Conservation (phyloP, 35 echinoderm and acorn worm species). For the Eucidaris tribuloides region DNA sequence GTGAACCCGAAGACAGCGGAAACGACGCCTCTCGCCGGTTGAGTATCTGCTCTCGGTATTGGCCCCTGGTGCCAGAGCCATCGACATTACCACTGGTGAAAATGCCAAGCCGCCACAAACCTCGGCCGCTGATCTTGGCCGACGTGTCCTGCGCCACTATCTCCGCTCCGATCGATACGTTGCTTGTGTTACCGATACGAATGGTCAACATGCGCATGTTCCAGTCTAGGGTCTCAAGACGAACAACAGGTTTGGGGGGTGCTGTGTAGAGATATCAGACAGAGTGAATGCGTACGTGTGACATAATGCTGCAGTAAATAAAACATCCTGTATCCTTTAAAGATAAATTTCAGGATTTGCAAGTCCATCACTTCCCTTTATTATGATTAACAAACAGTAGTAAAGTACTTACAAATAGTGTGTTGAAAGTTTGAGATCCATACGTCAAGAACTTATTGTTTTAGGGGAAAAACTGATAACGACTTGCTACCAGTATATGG, state of each 20-base stretch:
- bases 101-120: constrained; percentile 55
- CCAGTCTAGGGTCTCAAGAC: constrained; percentile 45
- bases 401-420: too few relatives aligned
- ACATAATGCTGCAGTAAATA: not conserved
- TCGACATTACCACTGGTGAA: constrained; percentile 32
- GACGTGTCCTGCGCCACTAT: constrained; percentile 26
- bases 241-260: constrained; percentile 20
- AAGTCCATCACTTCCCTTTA: too few relatives aligned
- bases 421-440: too few relatives aligned
- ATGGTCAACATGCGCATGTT: not conserved
- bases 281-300: not conserved
- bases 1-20: too few relatives aligned
- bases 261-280: not conserved
- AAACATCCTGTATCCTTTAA: not conserved
- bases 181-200: constrained; percentile 29
- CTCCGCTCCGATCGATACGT: constrained; percentile 28
- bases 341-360: too few relatives aligned
- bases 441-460: too few relatives aligned
- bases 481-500: too few relatives aligned
- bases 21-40: not conserved
- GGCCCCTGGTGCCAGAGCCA: not conserved
- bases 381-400: too few relatives aligned
- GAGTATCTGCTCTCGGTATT: not conserved
- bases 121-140: constrained; percentile 11
- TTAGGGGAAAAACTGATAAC: not conserved